Conservation (phyloP, 2,888 invertebrate genomes). For the Nomada ruficornis region DNA sequence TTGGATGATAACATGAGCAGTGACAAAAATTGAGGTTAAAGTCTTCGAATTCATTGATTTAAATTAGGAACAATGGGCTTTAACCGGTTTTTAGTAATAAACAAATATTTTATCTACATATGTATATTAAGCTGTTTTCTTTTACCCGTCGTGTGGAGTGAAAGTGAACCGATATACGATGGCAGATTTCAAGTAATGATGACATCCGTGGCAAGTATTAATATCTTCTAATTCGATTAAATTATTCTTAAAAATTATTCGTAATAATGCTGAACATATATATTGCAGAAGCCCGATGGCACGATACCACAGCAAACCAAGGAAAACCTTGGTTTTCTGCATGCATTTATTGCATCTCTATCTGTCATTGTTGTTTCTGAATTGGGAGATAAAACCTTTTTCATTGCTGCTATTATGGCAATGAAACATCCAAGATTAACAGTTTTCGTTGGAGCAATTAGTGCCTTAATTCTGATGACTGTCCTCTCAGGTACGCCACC, state of each 20-base stretch:
- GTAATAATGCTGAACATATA: slow-evolving; percentile 8
- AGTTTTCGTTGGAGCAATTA: slow-evolving; percentile 97
- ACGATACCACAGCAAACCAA: slow-evolving; percentile 66
- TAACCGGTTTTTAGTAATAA: neutral
- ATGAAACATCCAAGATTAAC: slow-evolving; percentile 97
- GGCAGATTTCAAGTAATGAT: slow-evolving; percentile 54
- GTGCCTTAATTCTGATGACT: slow-evolving; percentile 97
- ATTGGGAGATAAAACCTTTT: slow-evolving; percentile 99
- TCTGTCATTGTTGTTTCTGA: slow-evolving; percentile 99
- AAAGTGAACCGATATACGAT: slow-evolving; percentile 60
- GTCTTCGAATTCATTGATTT: neutral
- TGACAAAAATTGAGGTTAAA: slow-evolving; percentile 29
- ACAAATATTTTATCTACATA: slow-evolving; percentile 13
- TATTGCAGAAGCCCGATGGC: slow-evolving; percentile 56
- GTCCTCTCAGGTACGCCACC: slow-evolving; percentile 90
- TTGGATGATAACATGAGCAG: slow-evolving; percentile 14
- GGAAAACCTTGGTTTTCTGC: slow-evolving; percentile 91
- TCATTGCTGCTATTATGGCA: slow-evolving; percentile 99
- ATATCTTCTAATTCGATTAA: neutral
- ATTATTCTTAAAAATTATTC: neutral
- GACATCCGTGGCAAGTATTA: slow-evolving; percentile 59
- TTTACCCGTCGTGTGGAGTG: slow-evolving; percentile 23
- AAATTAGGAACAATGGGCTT: slow-evolving; percentile 35
- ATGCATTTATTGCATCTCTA: slow-evolving; percentile 97
- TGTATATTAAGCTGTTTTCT: slow-evolving; percentile 14